Percentiles rank a stretch among this genome's conserved stretches.
phyloP scores from a whole-genome alignment of 2,797 vertebrate genomes.

The Loriculus beryllinus region DNA sequence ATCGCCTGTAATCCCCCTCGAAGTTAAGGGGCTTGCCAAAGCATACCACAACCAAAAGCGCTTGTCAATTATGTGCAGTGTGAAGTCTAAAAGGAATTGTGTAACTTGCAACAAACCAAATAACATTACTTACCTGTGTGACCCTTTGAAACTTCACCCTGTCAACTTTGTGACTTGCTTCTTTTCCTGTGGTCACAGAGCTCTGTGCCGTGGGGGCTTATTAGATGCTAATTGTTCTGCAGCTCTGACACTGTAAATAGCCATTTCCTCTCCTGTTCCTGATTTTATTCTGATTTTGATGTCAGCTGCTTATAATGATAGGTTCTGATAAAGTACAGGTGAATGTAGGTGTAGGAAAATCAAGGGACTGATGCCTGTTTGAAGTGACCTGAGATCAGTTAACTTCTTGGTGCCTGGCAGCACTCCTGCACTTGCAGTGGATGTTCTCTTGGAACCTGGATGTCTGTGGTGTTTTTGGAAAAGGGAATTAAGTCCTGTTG shows the following conservation, averaged over 20 bases:
- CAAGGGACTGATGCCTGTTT: background rate
- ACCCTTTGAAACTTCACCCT: background rate
- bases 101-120: background rate
- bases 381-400: background rate
- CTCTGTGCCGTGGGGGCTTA: background rate
- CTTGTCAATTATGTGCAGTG: background rate
- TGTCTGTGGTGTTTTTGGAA: background rate
- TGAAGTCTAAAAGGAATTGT: background rate
- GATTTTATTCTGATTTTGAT: background rate
- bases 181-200: background rate
- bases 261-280: background rate
- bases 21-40: background rate
- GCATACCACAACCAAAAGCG: background rate
- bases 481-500: background rate
- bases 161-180: background rate
- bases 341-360: background rate
- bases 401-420: conserved; percentile 37
- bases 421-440: background rate
- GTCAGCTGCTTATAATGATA: background rate
- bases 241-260: background rate
- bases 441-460: background rate
- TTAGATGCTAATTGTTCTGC: background rate
- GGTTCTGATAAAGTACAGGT: background rate
- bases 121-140: background rate
- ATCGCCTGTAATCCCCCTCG: background rate